A percentile compares a stretch with the other conserved stretches of the same genome.
These are phyloP conservation scores for Odocoileus hemionus DNA, from an alignment of 2,113 vertebrate species.

Conservation along the genomic window DNA sequence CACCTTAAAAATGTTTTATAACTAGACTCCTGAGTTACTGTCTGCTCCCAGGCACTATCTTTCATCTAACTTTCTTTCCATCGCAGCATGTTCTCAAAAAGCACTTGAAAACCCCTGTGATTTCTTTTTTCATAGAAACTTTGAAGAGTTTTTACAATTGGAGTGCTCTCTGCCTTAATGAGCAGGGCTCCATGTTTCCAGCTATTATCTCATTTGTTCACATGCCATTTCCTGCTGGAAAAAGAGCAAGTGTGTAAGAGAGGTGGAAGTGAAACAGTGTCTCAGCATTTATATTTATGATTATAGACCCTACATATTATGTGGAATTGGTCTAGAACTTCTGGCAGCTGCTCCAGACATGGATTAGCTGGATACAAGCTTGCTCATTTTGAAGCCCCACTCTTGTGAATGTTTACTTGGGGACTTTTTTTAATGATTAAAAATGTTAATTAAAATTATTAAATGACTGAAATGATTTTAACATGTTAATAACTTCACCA, in stretches of 20 bases:
- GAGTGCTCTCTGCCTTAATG: not conserved
- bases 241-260: not conserved
- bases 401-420: not conserved
- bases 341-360: not conserved
- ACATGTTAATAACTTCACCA: not conserved
- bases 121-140: not conserved
- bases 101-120: conserved; percentile 16
- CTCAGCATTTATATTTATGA: not conserved
- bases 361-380: not conserved
- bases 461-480: not conserved
- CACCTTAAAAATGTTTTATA: conserved; percentile 55
- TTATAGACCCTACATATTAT: not conserved
- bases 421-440: not conserved
- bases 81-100: conserved; percentile 32
- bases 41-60: conserved; percentile 26
- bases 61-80: conserved; percentile 37
- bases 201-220: not conserved
- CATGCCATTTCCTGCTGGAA: not conserved
- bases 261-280: not conserved
- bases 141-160: conserved; percentile 11
- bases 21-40: conserved; percentile 36
- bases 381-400: not conserved
- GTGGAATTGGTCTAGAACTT: not conserved
- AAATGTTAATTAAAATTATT: not conserved
- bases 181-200: not conserved